phyloP scores from a whole-genome alignment of 2,113 vertebrate genomes.

The Corythaeola cristata region DNA sequence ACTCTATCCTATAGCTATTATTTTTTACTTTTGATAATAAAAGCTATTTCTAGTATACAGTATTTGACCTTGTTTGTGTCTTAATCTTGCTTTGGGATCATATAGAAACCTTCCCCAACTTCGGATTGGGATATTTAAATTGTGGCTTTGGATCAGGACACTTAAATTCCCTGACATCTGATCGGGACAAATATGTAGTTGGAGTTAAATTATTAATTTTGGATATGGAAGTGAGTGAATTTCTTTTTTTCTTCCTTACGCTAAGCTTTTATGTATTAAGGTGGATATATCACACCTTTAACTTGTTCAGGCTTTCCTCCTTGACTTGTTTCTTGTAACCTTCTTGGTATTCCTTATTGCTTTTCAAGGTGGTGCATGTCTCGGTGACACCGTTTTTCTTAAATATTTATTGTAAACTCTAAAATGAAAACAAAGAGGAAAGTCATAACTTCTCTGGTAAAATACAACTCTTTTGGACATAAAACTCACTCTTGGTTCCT shows the following conservation, averaged over 20 bases:
- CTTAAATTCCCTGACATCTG: too few relatives aligned
- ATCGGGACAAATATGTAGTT: neutral
- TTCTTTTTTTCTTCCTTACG: neutral
- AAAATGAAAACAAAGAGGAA: neutral
- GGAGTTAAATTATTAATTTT: neutral
- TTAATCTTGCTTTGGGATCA: too few relatives aligned
- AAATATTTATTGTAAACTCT: neutral
- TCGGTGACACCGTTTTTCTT: neutral
- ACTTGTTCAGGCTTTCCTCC: neutral
- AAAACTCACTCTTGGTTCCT: neutral
- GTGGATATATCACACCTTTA: neutral
- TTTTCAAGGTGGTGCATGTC: neutral
- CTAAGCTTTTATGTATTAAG: neutral
- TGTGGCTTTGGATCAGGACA: too few relatives aligned
- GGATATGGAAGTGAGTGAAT: neutral
- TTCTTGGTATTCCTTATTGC: neutral
- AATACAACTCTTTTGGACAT: neutral
- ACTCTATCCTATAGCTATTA: too few relatives aligned
- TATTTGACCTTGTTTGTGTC: too few relatives aligned
- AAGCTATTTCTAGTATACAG: too few relatives aligned
- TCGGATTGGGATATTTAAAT: too few relatives aligned
- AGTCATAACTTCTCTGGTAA: neutral
- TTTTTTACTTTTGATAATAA: too few relatives aligned
- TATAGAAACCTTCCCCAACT: too few relatives aligned
- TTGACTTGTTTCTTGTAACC: neutral